Evolutionary conservation across 2,888 invertebrate genomes (phyloP).

Genomic region (Andrena marginata): DNA sequence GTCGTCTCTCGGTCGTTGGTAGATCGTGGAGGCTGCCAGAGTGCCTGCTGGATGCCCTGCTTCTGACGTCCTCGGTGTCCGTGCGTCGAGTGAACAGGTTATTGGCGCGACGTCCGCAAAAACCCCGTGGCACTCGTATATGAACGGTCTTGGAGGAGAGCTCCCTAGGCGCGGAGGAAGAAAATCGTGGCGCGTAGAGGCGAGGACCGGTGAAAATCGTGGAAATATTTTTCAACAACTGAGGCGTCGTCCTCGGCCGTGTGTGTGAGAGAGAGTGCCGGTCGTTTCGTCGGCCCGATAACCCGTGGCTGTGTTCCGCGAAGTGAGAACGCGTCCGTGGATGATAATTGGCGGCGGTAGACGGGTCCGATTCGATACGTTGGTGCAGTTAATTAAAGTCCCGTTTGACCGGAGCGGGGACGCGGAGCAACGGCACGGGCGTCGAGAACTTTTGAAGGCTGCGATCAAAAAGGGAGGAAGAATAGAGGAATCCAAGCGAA

Average conservation of each 20-base stretch:
- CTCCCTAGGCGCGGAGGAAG: neutral
- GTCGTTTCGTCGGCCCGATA: slow-evolving; percentile 9
- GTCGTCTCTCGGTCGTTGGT: neutral
- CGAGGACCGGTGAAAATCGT: neutral
- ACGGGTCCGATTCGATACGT: slow-evolving; percentile 5
- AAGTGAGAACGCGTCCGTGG: slow-evolving; percentile 37
- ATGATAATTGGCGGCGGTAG: slow-evolving; percentile 40
- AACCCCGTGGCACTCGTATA: neutral
- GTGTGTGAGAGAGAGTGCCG: neutral
- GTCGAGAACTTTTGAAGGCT: slow-evolving; percentile 52
- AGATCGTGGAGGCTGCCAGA: neutral
- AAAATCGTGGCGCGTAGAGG: neutral
- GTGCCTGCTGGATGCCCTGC: neutral
- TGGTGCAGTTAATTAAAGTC: slow-evolving; percentile 26
- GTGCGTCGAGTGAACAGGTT: slow-evolving; percentile 15
- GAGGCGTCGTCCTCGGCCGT: neutral
- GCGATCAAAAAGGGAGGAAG: slow-evolving; percentile 65
- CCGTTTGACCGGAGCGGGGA: neutral
- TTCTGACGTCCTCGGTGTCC: neutral
- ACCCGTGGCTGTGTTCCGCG: neutral
- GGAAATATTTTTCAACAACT: neutral
- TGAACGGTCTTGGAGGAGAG: neutral
- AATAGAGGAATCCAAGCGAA: slow-evolving; percentile 7
- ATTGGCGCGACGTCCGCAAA: neutral
- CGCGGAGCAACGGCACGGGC: neutral